Base-by-base conservation (phyloP, 2,888 invertebrate genomes). In the Eupithecia subumbrata region DNA sequence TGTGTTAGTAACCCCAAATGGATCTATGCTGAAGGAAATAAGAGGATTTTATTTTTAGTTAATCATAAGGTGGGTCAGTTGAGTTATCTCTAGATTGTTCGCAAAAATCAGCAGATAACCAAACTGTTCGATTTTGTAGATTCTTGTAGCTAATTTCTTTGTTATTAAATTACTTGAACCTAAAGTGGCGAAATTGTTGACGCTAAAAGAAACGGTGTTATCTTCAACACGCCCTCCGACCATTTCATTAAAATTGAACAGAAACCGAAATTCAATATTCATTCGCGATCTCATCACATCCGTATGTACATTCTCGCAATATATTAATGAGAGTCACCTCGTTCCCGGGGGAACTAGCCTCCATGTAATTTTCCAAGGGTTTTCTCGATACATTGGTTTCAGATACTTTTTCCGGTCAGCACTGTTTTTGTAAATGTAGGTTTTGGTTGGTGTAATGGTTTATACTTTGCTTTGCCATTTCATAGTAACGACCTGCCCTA, bases 231-330 rank as follows among this genome's bases (percentile, higher is more conserved):
- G 5, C 63, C 63, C 30, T 30, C 66, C n/a, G 34, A 37, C n/a
- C 16, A 8, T 30, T 66, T 43, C 43, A 71, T 63, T 43, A 45
- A 71, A 71, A 63, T 71, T 63, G 25, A 40, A 25, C 18, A 11
- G 18, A 68, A 52, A 25, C 25, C 25, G 18, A 43, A 52, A 73
- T 73, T 68, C 37, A 40, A 72, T 72, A 72, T 52, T 67, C 37
- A 68, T 73, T 73, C 18, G 37, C 70, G 22, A 40, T 60, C 14
- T 71, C 48, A 63, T 48, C 64, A 67, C 66, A 52, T 22, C 52
- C 22, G 48, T 48, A 45, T 40, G 40, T 40, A 40, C 52, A 56
- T 22, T 22, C 52, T 56, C 52, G 2, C 22, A 56, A 22, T 56
- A 52, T n/a, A 52, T 52, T 52, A 56, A 68, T 72, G 52, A 52